phyloP scores from a whole-genome alignment of 2,113 vertebrate species.

The Tauraco erythrolophus region DNA sequence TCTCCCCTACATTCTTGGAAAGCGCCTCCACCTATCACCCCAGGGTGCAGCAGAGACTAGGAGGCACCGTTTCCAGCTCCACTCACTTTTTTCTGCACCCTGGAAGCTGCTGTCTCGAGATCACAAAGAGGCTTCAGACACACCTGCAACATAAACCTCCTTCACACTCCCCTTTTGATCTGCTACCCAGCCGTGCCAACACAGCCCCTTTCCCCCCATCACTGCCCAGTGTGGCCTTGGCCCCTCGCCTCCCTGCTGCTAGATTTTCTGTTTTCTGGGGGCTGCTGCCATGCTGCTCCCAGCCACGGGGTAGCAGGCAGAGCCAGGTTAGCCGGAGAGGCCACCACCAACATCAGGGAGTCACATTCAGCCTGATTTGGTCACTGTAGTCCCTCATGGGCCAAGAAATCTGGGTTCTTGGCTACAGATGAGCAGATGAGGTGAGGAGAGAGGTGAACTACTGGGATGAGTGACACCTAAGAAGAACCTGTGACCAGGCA shows the following conservation, averaged over 20 bases:
- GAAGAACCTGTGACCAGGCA: background rate
- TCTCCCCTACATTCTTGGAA: background rate
- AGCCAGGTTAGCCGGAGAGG: background rate
- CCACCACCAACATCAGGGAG: background rate
- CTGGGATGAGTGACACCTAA: background rate
- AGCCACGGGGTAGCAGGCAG: fast-evolving
- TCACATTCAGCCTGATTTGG: background rate
- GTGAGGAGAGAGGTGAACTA: background rate
- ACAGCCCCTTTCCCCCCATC: background rate
- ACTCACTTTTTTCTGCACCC: background rate
- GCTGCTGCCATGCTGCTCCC: background rate
- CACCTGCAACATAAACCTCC: background rate
- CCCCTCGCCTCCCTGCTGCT: background rate
- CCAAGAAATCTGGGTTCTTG: background rate
- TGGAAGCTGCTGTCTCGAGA: background rate
- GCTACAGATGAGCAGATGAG: background rate
- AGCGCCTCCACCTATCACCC: background rate
- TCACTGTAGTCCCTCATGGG: background rate
- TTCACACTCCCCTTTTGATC: background rate
- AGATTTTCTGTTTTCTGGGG: background rate
- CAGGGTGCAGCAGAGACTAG: fast-evolving
- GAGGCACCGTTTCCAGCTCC: background rate
- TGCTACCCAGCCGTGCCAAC: background rate
- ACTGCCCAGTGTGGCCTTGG: fast-evolving
- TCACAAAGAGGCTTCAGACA: background rate